Conservation (phyloP, 2,888 invertebrate species). For the Leucophenga montana region DNA sequence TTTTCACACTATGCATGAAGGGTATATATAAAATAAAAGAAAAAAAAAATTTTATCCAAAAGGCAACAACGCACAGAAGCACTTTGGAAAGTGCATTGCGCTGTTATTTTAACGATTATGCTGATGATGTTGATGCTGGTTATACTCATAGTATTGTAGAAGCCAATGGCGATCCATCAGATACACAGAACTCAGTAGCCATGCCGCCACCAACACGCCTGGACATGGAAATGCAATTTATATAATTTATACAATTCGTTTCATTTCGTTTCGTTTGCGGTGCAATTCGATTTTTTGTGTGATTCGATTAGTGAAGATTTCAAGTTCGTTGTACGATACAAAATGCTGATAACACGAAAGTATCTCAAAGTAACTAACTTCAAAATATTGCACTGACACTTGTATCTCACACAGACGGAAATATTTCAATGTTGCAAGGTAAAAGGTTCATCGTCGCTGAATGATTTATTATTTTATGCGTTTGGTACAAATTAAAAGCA, state of each 20-base stretch:
- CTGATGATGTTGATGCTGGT: conserved; percentile 34
- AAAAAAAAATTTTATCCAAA: not conserved
- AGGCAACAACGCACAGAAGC: conserved; percentile 43
- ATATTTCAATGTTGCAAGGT: conserved; percentile 18
- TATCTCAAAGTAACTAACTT: not conserved
- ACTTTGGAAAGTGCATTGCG: conserved; percentile 55
- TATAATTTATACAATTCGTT: conserved; percentile 59
- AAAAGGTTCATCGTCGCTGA: conserved; percentile 15
- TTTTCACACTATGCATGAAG: too few relatives aligned
- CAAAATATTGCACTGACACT: conserved; percentile 17
- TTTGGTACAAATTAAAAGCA: conserved; percentile 20
- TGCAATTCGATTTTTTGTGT: not conserved
- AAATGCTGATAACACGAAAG: conserved; percentile 20
- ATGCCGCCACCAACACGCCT: conserved; percentile 25
- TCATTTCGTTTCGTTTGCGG: not conserved
- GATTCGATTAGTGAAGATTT: conserved; percentile 25
- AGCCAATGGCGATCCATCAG: conserved; percentile 45
- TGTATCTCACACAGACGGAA: conserved; percentile 7
- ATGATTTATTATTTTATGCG: conserved; percentile 25
- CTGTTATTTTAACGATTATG: conserved; percentile 57
- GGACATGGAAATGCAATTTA: conserved; percentile 70
- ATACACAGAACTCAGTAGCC: conserved; percentile 36
- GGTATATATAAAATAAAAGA: too few relatives aligned
- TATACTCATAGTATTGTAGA: not conserved
- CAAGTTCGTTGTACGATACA: conserved; percentile 17